Evolutionary conservation across 30 jellyfish, hydroid and myxozoan genomes (phyloP), one percentile per base, ranked within the genome.

Genomic region (Euphysa ruthae): DNA sequence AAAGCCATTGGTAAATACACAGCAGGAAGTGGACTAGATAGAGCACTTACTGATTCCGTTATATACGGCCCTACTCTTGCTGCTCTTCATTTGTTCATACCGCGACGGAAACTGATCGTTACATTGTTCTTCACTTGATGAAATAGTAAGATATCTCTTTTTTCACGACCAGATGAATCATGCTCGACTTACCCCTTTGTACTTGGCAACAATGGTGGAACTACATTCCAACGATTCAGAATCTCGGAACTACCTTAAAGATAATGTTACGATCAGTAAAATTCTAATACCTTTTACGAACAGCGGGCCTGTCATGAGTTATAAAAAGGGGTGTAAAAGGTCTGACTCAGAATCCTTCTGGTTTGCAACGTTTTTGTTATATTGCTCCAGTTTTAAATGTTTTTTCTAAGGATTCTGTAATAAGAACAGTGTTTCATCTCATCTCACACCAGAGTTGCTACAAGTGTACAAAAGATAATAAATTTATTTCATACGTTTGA

Each of bases 1-100:
- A n/a, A n/a, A 66, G 43, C 50, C n/a, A 28, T 66, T 21, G 79
- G 79, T 6, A 66, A 66, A 63, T 66, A 66, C 24, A 44, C 44
- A 19, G 74, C n/a, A n/a, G n/a, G n/a, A 66, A 66, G 76, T 44
- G 79, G 79, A 13, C 61, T 66, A 19, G 79, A 66, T 46, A 14
- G 24, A 33, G 73, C 33, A 24, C 49, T 28, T 28, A 33, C 23
- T n/a, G n/a, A n/a, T n/a, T n/a, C n/a, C n/a, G n/a, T n/a, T n/a
- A n/a, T 19, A 19, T 27, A 49, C 23, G 62, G 20, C 23, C 15
- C 12, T 18, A 31, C 23, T 15, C 5, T 21, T 57, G 27, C 55
- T 57, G n/a, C 71, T 29, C 71, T 57, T 57, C 55, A 6, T 38
- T 38, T 52, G 58, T 19, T 29, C 71, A 57, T 38, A 8, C n/a